Evolutionary conservation across 2,797 vertebrate genomes (phyloP).

Genomic region (Mormyrops attenuatus): DNA sequence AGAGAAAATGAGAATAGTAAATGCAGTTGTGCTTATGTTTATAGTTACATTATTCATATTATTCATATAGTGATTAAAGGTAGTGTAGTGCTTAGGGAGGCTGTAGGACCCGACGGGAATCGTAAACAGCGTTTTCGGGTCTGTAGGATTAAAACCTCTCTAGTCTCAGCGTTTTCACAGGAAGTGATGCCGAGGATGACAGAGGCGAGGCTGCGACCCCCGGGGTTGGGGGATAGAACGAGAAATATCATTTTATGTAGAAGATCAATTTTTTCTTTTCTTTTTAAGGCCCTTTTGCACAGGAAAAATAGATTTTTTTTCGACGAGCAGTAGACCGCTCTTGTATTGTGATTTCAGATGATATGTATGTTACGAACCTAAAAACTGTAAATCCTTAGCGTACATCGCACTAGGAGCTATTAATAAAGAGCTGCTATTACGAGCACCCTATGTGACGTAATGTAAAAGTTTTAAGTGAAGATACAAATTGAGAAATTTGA

Average conservation of each 20-base stretch:
- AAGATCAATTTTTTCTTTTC: not conserved
- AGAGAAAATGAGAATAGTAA: not conserved
- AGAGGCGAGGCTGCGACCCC: slow-evolving; percentile 7
- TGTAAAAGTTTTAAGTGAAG: not conserved
- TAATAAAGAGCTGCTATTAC: not conserved
- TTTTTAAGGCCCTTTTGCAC: not conserved
- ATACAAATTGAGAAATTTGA: not conserved
- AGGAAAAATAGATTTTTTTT: not conserved
- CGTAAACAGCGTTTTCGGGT: not conserved
- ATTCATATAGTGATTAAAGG: not conserved
- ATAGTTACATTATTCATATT: not conserved
- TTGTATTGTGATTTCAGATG: not conserved
- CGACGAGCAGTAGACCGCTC: not conserved
- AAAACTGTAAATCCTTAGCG: not conserved
- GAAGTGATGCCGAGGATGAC: slow-evolving; percentile 25
- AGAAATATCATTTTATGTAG: not conserved
- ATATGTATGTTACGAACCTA: not conserved
- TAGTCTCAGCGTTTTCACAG: slow-evolving; percentile 18
- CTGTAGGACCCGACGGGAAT: slow-evolving; percentile 31
- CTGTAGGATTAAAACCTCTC: slow-evolving; percentile 12
- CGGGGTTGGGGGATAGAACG: not conserved
- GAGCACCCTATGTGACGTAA: not conserved
- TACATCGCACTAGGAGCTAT: not conserved
- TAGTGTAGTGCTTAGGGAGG: not conserved
- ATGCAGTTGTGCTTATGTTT: not conserved